Base-by-base conservation (phyloP, 30 jellyfish, hydroid and myxozoan genomes). In the Euphysa ruthae region DNA sequence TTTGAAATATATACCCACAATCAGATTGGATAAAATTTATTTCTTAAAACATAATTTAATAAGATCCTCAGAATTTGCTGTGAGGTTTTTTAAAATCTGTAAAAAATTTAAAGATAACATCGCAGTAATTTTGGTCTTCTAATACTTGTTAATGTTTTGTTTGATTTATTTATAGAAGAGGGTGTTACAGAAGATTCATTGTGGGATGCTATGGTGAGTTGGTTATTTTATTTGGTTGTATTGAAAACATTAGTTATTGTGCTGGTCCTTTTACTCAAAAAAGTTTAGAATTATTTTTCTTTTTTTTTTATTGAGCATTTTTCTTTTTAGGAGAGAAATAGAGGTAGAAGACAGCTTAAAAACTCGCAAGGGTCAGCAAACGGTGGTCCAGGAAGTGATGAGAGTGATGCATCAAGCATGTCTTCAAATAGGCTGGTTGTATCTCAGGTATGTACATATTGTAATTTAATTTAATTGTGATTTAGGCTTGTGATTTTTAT, bases 121-220 rank as follows among this genome's bases (percentile, higher is more conserved):
- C n/a, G n/a, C n/a, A n/a, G n/a, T n/a, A n/a, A n/a, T n/a, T n/a
- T n/a, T n/a, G n/a, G n/a, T n/a, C n/a, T n/a, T n/a, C n/a, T n/a
- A n/a, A n/a, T n/a, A n/a, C n/a, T n/a, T n/a, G n/a, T n/a, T n/a
- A n/a, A n/a, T n/a, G n/a, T n/a, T n/a, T n/a, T n/a, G n/a, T n/a
- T 38, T 38, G 52, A 8, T 8, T 38, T 38, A 2, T 46, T 46
- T 18, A 6, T 21, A 15, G 79, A 18, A 1, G 2, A 26, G 49
- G 38, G 63, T 44, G 65, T 88, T 69, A 88, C 93, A 0, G 97
- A 88, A 61, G 94, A 69, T 42, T 91, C 81, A 26, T 74, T 88
- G 15, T 80, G 97, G 94, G 76, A 81, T 75, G 97, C 97, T n/a
- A 69, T 82, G 27, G 97, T 88, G 70, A 66, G 93, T 33, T 1